Evolutionary conservation across 2,113 vertebrate genomes (phyloP).

Genomic region (Hemiprocne comata): DNA sequence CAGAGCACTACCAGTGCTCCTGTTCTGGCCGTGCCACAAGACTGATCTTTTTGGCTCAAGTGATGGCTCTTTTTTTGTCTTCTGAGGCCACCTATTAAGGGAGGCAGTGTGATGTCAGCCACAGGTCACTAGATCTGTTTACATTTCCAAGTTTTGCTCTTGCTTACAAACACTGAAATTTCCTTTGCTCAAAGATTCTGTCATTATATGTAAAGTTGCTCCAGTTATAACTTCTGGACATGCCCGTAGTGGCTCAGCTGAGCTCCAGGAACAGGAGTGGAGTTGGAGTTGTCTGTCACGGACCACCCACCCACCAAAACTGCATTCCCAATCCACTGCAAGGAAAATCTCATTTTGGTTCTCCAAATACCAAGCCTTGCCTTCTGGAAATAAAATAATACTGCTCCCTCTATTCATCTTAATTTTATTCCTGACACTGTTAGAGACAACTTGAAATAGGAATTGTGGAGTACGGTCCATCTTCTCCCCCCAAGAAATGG

Average conservation of each 20-base stretch:
- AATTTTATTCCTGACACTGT: neutral
- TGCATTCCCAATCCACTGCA: neutral
- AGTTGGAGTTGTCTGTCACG: neutral
- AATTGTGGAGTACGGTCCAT: too few relatives aligned
- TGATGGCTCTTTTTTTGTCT: neutral
- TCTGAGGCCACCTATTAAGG: neutral
- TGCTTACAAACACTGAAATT: neutral
- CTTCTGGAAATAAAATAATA: neutral
- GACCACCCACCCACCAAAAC: neutral
- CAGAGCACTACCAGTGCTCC: accelerated
- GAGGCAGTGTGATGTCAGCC: neutral
- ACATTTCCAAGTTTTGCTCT: neutral
- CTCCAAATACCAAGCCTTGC: neutral
- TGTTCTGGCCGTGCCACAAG: neutral
- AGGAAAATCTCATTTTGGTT: neutral
- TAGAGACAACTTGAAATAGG: neutral
- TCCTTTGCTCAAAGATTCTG: neutral
- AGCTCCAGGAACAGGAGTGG: neutral
- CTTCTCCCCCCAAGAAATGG: too few relatives aligned
- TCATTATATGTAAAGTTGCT: neutral
- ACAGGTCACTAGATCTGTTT: neutral
- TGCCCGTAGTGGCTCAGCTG: neutral
- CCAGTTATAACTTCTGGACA: neutral
- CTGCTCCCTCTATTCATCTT: neutral
- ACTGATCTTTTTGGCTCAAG: neutral